Evolutionary conservation across 2,113 vertebrate species (phyloP), one percentile per base, ranked within the genome.

Genomic region (Microtus ochrogaster): DNA sequence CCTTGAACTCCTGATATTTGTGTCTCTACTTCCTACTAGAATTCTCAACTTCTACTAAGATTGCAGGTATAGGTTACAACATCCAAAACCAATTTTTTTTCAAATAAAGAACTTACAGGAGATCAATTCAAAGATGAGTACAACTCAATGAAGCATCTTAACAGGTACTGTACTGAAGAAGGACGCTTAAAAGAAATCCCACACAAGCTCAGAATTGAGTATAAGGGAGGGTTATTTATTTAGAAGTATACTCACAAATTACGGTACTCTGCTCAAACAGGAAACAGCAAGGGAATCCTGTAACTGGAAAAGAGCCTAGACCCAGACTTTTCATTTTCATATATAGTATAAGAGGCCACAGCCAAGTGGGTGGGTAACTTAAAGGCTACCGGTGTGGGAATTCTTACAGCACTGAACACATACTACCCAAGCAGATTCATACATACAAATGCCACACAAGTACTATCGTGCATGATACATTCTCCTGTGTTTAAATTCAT

Each of bases 101-200:
- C 63, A 84, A 24, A 84, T 24, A 87, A 1, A 72, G 19, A 77
- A 4, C 5, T 78, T 88, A 68, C 66, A 79, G 79, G 58, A 85
- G 87, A 82, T 52, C 33, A 94, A 74, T 91, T 83, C 49, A 94
- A 96, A 96, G 74, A 47, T 41, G 91, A 96, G 55, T 58, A 88
- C 39, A 92, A 90, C 36, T 84, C 65, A 95, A 36, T 30, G 36
- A 63, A 61, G 41, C 33, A 94, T 70, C 33, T 94, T 95, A 79
- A 90, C 61, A 44, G 49, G 36, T 72, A 76, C n/a, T 77, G 11
- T 44, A 70, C 92, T 58, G 55, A 21, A 21, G 55, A 58, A 58
- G 55, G 17, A 58, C 5, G 0, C 17, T 58, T 58, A 58, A 58
- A 58, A 58, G 55, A 58, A 58, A 58, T 58, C 55, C 55, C 55